phyloP scores from a whole-genome alignment of 2,113 vertebrate genomes.

The Prochilodus magdalenae region DNA sequence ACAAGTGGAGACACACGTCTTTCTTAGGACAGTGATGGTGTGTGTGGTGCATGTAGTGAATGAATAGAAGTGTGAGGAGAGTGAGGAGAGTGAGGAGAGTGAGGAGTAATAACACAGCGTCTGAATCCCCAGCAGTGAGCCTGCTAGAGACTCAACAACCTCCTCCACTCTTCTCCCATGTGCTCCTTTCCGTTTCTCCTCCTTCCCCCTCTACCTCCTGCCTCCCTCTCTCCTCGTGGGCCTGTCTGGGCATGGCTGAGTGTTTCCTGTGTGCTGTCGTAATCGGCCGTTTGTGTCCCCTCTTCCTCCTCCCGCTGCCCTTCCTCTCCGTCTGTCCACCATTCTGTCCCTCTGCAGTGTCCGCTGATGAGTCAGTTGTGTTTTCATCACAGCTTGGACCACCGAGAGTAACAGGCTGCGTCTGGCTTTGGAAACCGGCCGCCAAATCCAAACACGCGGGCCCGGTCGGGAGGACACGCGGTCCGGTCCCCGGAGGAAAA shows the following conservation, averaged over 20 bases:
- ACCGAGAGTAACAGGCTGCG: slow-evolving; percentile 41
- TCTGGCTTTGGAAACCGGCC: slow-evolving; percentile 34
- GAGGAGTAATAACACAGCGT: too few relatives aligned
- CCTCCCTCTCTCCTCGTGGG: too few relatives aligned
- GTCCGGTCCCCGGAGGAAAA: not conserved
- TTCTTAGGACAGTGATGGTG: too few relatives aligned
- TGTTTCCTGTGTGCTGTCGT: slow-evolving; percentile 10
- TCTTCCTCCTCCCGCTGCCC: slow-evolving; percentile 23
- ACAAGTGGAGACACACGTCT: too few relatives aligned
- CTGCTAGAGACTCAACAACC: too few relatives aligned
- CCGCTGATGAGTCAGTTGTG: slow-evolving; percentile 19
- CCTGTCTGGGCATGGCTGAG: not conserved
- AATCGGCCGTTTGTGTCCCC: slow-evolving; percentile 7
- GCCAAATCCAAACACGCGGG: not conserved
- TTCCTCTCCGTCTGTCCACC: slow-evolving; percentile 36
- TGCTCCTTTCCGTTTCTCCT: too few relatives aligned
- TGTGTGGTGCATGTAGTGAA: too few relatives aligned
- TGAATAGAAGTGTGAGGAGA: too few relatives aligned
- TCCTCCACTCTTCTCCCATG: not conserved
- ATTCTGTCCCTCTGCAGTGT: not conserved
- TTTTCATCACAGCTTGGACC: slow-evolving; percentile 48
- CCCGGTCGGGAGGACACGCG: slow-evolving; percentile 4
- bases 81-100: too few relatives aligned
- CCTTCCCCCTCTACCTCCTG: too few relatives aligned
- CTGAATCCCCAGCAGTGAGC: too few relatives aligned